These are phyloP conservation scores for Phymastichus coffea DNA, from an alignment of 1,140 invertebrate genomes.

Conservation along the genomic window DNA sequence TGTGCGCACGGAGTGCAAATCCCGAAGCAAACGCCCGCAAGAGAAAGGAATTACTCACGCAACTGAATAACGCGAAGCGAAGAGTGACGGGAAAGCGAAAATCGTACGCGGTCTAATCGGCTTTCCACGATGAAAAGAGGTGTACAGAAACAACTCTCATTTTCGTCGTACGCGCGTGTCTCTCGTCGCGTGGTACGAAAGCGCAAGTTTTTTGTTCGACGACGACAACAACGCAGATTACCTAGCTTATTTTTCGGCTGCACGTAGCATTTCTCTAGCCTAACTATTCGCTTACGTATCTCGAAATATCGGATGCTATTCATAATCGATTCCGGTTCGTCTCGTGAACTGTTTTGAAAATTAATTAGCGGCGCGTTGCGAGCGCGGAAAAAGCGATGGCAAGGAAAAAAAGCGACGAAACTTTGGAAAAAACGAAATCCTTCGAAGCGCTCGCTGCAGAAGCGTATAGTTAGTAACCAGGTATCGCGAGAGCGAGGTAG, in stretches of 20 bases:
- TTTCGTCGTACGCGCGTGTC: too few relatives aligned
- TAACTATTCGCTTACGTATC: too few relatives aligned
- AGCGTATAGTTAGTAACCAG: too few relatives aligned
- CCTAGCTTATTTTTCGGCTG: too few relatives aligned
- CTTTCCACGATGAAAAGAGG: slow-evolving; percentile 9
- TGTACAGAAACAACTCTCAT: slow-evolving; percentile 6
- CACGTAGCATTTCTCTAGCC: too few relatives aligned
- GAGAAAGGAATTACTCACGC: slow-evolving; percentile 21
- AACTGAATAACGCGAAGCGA: not conserved
- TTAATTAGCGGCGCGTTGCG: too few relatives aligned
- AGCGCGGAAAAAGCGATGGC: not conserved
- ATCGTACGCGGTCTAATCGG: slow-evolving; percentile 20
- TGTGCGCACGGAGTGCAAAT: slow-evolving; percentile 8
- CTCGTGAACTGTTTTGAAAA: too few relatives aligned
- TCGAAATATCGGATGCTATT: too few relatives aligned
- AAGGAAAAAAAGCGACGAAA: slow-evolving; percentile 37
- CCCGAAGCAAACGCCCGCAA: slow-evolving; percentile 12
- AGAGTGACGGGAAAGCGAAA: slow-evolving; percentile 14
- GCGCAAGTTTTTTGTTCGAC: not conserved
- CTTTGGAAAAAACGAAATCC: too few relatives aligned
- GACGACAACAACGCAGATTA: too few relatives aligned
- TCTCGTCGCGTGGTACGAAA: not conserved
- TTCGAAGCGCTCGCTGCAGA: too few relatives aligned
- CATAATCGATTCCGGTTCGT: too few relatives aligned
- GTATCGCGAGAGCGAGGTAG: not conserved